These are phyloP conservation scores for Trachelus tabidus DNA, from an alignment of 2,888 invertebrate genomes.

Conservation along the genomic window DNA sequence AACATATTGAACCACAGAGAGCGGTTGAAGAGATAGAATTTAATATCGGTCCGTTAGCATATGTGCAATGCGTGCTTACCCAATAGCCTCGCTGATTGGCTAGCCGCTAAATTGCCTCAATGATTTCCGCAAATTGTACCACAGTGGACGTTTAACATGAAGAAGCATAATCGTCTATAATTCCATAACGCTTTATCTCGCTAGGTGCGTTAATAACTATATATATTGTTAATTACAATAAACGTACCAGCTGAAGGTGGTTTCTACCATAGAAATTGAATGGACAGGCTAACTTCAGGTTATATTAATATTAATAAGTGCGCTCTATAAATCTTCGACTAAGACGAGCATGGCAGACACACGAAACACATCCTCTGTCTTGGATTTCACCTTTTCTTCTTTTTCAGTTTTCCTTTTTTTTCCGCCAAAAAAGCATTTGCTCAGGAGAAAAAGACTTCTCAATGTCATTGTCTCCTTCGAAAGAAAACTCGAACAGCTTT, in stretches of 20 bases:
- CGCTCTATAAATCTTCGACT: neutral
- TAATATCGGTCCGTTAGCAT: neutral
- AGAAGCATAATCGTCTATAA: neutral
- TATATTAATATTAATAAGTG: neutral
- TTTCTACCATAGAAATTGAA: no score
- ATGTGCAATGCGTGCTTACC: neutral
- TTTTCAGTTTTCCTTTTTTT: no score
- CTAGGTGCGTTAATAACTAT: neutral
- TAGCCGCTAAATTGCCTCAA: neutral
- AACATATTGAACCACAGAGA: neutral
- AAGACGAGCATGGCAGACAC: neutral
- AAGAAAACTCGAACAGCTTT: neutral
- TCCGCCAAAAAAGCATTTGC: neutral
- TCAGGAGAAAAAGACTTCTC: neutral
- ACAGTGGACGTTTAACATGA: neutral
- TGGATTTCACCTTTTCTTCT: neutral
- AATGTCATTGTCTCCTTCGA: neutral
- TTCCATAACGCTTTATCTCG: conserved; percentile 25
- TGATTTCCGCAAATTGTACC: neutral
- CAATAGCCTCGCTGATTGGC: neutral
- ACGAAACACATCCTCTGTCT: neutral
- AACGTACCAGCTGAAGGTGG: no score
- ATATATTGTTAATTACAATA: no score
- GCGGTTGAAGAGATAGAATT: neutral
- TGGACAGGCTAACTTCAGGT: no score